phyloP scores from a whole-genome alignment of 1,140 invertebrate genomes.

The Drosophila willistoni region DNA sequence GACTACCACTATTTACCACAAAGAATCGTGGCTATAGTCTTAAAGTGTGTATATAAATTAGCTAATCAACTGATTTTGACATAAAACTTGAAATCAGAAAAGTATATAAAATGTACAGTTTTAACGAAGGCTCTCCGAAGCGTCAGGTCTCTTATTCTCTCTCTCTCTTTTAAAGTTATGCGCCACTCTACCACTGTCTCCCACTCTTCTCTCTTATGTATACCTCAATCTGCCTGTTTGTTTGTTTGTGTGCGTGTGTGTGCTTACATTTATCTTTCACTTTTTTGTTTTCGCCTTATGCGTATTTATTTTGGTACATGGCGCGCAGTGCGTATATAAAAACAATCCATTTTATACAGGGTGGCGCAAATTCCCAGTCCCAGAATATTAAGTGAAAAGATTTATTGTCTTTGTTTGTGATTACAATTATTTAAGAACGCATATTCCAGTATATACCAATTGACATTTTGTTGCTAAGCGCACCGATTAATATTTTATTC shows the following conservation, averaged over 20 bases:
- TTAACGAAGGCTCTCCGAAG: conserved; percentile 47
- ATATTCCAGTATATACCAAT: neutral
- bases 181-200: conserved; percentile 2
- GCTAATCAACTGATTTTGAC: conserved; percentile 70
- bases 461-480: neutral
- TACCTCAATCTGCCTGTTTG: conserved; percentile 39
- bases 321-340: conserved; percentile 54
- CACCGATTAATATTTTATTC: neutral
- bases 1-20: neutral
- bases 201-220: conserved; percentile 46
- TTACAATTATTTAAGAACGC: no score
- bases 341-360: conserved; percentile 69
- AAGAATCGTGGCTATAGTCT: conserved; percentile 7
- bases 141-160: conserved; percentile 5
- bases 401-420: neutral
- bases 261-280: conserved; percentile 78
- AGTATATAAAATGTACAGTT: conserved; percentile 67
- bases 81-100: conserved; percentile 62
- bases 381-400: neutral
- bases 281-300: conserved; percentile 65
- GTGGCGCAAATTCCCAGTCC: conserved; percentile 39
- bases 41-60: conserved; percentile 64
- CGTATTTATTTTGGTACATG: conserved; percentile 76
- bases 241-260: conserved; percentile 52
- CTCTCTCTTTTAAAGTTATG: conserved; percentile 42